Percentiles rank a stretch among this genome's conserved stretches.
phyloP scores from a whole-genome alignment of 2,888 invertebrate genomes.

The Dichetophora obliterata region DNA sequence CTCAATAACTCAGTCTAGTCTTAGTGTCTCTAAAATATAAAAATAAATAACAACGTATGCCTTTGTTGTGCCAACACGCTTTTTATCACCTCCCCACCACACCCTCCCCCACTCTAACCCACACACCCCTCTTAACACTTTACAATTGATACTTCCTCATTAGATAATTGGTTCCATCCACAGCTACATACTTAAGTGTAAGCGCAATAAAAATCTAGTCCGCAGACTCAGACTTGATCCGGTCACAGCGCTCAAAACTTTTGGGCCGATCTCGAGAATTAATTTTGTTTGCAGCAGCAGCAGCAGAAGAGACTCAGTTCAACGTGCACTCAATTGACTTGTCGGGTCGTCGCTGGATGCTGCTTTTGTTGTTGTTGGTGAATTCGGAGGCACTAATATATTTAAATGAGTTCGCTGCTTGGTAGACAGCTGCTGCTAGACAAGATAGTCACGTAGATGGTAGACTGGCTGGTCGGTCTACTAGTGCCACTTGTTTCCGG shows the following conservation, averaged over 20 bases:
- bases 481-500: no score
- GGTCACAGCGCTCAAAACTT: not conserved
- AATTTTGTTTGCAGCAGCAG: not conserved
- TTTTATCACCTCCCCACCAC: not conserved
- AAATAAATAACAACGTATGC: not conserved
- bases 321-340: conserved; percentile 18
- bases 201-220: conserved; percentile 2
- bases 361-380: not conserved
- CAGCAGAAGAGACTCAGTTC: not conserved
- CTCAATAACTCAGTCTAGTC: no score
- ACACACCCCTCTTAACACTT: not conserved
- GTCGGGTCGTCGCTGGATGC: not conserved
- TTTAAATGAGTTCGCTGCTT: not conserved
- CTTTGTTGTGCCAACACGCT: not conserved
- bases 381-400: not conserved
- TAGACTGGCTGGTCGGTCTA: no score
- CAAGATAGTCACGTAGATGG: not conserved
- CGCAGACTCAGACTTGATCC: conserved; percentile 12
- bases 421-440: not conserved
- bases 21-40: no score
- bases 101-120: not conserved
- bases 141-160: conserved; percentile 33
- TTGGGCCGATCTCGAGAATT: conserved; percentile 24
- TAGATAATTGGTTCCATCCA: not conserved
- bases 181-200: not conserved